phyloP scores from a whole-genome alignment of 2,888 invertebrate genomes.

The Tethea ocularis region DNA sequence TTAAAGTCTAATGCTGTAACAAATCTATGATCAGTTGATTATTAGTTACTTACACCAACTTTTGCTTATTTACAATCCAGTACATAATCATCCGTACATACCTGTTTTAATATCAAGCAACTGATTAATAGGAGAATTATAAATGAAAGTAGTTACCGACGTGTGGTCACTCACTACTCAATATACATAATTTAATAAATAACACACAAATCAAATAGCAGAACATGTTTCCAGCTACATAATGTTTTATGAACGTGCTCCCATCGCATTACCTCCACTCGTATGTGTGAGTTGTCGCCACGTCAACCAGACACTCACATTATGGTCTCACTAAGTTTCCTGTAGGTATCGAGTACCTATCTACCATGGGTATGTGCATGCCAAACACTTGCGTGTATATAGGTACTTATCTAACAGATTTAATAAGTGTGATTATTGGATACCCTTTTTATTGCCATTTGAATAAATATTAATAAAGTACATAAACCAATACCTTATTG shows the following conservation, averaged over 20 bases:
- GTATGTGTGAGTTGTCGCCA: background rate
- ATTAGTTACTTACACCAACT: background rate
- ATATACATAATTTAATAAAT: constrained; percentile 4
- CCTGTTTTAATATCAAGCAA: background rate
- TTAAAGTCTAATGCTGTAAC: background rate
- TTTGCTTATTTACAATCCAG: background rate
- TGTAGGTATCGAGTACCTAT: background rate
- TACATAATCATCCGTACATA: background rate
- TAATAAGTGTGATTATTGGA: too few species aligned
- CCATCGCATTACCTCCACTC: background rate
- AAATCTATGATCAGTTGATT: background rate
- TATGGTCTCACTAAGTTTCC: background rate
- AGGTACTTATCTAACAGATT: background rate
- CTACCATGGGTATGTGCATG: too few species aligned
- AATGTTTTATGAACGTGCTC: background rate
- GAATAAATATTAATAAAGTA: background rate
- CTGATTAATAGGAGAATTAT: background rate
- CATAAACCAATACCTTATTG: background rate
- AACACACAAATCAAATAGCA: background rate
- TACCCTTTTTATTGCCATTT: background rate
- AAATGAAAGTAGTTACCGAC: background rate
- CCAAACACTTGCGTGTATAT: background rate
- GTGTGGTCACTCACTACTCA: background rate
- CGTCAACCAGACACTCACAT: background rate
- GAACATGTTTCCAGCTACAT: background rate